These are phyloP conservation scores for Anastrepha ludens DNA, from an alignment of 1,140 invertebrate genomes.

Conservation along the genomic window DNA sequence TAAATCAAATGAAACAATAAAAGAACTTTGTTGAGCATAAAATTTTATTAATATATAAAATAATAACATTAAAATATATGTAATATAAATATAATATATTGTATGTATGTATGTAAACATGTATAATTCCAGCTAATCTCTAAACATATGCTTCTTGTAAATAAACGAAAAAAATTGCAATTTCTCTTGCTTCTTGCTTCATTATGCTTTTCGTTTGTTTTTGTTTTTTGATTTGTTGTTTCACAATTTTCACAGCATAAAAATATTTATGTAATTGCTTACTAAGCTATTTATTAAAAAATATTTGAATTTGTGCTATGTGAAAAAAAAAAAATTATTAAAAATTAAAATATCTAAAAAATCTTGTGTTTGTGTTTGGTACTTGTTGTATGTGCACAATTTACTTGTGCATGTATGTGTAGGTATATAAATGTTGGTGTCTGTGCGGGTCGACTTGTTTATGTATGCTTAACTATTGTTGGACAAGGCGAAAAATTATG, in stretches of 20 bases:
- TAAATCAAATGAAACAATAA: constrained; percentile 47
- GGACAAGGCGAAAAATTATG: neutral
- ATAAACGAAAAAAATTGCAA: constrained; percentile 21
- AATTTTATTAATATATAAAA: constrained; percentile 60
- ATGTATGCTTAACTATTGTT: constrained; percentile 10
- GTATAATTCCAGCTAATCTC: constrained; percentile 64
- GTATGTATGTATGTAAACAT: constrained; percentile 50
- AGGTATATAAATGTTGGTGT: neutral
- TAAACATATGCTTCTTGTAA: constrained; percentile 61
- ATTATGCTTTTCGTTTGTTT: constrained; percentile 42
- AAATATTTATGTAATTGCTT: neutral
- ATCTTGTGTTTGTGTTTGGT: constrained; percentile 19
- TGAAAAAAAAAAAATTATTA: constrained; percentile 2
- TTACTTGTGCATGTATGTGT: neutral
- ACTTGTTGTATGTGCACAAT: neutral
- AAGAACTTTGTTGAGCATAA: constrained; percentile 54
- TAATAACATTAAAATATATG: constrained; percentile 57
- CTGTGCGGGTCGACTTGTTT: neutral
- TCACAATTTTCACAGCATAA: constrained; percentile 52
- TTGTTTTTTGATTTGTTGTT: constrained; percentile 30
- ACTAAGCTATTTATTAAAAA: constrained; percentile 9
- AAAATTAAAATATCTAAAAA: neutral
- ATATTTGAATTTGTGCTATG: constrained; percentile 4
- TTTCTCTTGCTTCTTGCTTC: neutral
- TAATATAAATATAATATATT: constrained; percentile 54